Conservation (phyloP, 2,113 vertebrate species). For the Periophthalmus modestus region DNA sequence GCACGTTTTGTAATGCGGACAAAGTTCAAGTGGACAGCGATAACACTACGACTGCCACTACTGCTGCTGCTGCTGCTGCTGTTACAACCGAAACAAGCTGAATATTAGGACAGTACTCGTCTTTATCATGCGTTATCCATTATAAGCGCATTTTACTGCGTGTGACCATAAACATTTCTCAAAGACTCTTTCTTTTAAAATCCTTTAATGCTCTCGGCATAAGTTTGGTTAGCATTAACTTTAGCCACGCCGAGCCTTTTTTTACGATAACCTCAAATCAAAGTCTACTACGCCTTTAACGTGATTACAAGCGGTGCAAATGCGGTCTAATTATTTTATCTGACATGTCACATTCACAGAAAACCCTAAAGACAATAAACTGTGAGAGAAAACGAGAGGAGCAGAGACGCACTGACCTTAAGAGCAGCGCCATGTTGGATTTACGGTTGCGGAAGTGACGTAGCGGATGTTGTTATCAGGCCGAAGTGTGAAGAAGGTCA, state of each 20-base stretch:
- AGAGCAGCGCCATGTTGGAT: slow-evolving; percentile 73
- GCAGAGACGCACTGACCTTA: slow-evolving; percentile 67
- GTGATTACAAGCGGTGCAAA: background rate
- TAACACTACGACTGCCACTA: background rate
- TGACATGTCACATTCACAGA: fast-evolving
- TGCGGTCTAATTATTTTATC: fast-evolving
- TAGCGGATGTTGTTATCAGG: slow-evolving; percentile 30
- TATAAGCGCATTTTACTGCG: background rate
- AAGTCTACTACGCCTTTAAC: too few relatives aligned
- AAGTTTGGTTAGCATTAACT: background rate
- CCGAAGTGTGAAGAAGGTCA: slow-evolving; percentile 23
- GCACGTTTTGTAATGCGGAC: background rate
- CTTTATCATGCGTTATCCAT: background rate
- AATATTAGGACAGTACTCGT: background rate
- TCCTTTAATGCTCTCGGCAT: background rate
- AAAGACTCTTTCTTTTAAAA: background rate
- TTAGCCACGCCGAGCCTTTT: background rate
- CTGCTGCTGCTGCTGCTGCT: background rate
- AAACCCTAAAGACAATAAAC: background rate
- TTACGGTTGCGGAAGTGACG: slow-evolving; percentile 65
- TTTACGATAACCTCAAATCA: background rate
- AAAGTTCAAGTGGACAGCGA: background rate
- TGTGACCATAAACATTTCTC: background rate
- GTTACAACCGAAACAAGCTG: background rate
- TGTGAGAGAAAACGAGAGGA: background rate